Conservation (phyloP, 1,140 invertebrate genomes). For the Cotesia glomerata region DNA sequence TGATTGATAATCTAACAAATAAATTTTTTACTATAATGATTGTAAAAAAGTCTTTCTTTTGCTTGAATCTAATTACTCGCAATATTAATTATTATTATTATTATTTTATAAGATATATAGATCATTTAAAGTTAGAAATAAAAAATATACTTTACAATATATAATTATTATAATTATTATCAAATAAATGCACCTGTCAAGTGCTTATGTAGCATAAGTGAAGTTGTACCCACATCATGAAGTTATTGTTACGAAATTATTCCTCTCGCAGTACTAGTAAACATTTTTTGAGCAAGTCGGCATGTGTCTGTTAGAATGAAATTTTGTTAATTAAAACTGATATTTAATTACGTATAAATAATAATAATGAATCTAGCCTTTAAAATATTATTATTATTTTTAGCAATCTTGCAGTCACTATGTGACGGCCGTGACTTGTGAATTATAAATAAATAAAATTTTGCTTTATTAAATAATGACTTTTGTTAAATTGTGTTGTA, state of each 20-base stretch:
- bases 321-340: constrained; percentile 6
- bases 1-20: no score
- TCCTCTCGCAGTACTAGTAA: constrained; percentile 66
- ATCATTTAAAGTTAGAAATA: constrained; percentile 49
- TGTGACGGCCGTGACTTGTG: no score
- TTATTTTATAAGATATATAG: no score
- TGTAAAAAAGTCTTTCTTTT: constrained; percentile 41
- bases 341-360: not conserved
- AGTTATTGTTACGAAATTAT: constrained; percentile 45
- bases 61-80: constrained; percentile 39
- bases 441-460: no score
- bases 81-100: no score
- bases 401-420: no score
- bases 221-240: constrained; percentile 30
- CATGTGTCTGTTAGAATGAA: constrained; percentile 63
- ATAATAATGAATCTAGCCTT: not conserved
- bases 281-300: constrained; percentile 70
- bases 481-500: no score
- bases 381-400: no score
- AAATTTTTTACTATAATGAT: not conserved
- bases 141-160: constrained; percentile 61
- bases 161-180: constrained; percentile 38
- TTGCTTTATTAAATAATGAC: no score
- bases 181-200: constrained; percentile 51
- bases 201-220: constrained; percentile 40